These are phyloP conservation scores for Chymomyza procnemis DNA, from an alignment of 2,888 invertebrate species.

Conservation along the genomic window DNA sequence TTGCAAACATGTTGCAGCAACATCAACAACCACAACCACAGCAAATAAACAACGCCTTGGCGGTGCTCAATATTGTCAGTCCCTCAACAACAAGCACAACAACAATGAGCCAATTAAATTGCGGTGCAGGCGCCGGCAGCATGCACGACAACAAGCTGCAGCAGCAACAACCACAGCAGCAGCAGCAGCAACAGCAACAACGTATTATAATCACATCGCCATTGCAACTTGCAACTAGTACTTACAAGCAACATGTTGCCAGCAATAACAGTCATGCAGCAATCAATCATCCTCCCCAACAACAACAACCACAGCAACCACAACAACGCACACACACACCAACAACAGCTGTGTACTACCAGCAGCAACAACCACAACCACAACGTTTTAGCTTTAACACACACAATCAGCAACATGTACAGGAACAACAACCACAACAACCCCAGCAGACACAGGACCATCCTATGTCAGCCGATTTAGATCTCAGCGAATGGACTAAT, in stretches of 20 bases:
- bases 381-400: conserved; percentile 68
- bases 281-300: conserved; percentile 22
- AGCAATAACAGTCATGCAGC: conserved; percentile 18
- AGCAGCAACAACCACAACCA: conserved; percentile 41
- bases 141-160: conserved; percentile 41
- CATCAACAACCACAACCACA: conserved; percentile 22
- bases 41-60: conserved; percentile 23
- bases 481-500: conserved; percentile 95
- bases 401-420: conserved; percentile 62
- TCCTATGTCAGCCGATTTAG: conserved; percentile 80
- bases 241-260: conserved; percentile 70
- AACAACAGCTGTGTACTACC: conserved; percentile 50
- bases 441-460: conserved; percentile 49
- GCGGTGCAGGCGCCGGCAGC: conserved; percentile 62
- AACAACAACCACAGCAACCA: conserved; percentile 37
- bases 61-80: conserved; percentile 56
- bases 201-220: conserved; percentile 63
- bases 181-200: conserved; percentile 42
- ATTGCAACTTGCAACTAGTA: conserved; percentile 60
- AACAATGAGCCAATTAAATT: conserved; percentile 34
- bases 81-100: conserved; percentile 33
- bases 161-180: conserved; percentile 27
- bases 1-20: conserved; percentile 54
- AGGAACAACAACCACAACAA: conserved; percentile 45
- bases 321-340: conserved; percentile 58